Percentiles rank a stretch among this genome's conserved stretches.
phyloP scores from a whole-genome alignment of 2,797 vertebrate species.

The Peromyscus melanophrys region DNA sequence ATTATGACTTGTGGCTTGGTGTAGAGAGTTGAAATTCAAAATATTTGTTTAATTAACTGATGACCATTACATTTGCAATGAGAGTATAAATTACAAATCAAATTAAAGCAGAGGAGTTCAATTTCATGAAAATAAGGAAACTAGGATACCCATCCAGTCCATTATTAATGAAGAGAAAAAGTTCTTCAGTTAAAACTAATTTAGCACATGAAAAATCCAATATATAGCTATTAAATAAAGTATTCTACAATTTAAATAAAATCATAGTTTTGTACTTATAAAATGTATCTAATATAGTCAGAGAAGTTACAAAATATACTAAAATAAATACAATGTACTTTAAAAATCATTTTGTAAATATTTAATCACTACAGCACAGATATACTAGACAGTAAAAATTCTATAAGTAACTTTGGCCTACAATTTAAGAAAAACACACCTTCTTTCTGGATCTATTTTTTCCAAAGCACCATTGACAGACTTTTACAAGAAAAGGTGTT shows the following conservation, averaged over 20 bases:
- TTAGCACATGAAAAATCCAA: neutral
- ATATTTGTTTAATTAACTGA: neutral
- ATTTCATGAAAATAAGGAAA: neutral
- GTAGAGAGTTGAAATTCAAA: neutral
- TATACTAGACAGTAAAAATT: neutral
- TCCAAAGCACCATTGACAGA: neutral
- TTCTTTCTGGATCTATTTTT: neutral
- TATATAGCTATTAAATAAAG: neutral
- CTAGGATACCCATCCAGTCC: neutral
- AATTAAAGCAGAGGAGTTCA: neutral
- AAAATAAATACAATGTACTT: neutral
- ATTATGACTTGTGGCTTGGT: neutral
- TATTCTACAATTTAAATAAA: conserved; percentile 13
- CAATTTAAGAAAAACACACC: neutral
- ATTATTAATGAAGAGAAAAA: neutral
- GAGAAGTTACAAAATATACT: neutral
- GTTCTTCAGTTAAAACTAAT: neutral
- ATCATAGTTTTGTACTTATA: neutral
- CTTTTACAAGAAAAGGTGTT: neutral
- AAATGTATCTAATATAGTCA: neutral
- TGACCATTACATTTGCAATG: neutral
- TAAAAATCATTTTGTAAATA: neutral
- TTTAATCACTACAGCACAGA: neutral
- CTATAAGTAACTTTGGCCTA: neutral
- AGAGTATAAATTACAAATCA: neutral